Evolutionary conservation across 1,140 invertebrate genomes (phyloP).

Genomic region (Melanaphis sacchari): DNA sequence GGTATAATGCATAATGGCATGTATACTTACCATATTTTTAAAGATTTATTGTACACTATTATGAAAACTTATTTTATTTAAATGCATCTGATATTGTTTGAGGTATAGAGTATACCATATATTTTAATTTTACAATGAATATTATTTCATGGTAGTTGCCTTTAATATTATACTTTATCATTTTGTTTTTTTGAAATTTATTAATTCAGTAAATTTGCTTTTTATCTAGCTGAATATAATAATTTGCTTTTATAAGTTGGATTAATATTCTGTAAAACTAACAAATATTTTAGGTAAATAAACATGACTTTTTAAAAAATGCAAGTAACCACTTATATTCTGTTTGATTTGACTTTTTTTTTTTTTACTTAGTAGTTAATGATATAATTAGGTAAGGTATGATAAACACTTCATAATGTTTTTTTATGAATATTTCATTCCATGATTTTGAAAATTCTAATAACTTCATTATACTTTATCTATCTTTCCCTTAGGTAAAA

Average conservation of each 20-base stretch:
- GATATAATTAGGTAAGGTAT: background rate
- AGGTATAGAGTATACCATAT: background rate
- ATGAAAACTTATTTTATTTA: background rate
- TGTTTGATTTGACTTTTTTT: background rate
- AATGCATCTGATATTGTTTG: background rate
- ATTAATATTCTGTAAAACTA: background rate
- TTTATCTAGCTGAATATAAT: background rate
- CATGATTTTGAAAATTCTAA: background rate
- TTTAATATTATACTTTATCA: background rate
- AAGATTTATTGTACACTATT: background rate
- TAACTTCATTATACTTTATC: background rate
- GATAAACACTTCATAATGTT: background rate
- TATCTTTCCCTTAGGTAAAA: background rate
- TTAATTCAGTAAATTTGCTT: background rate
- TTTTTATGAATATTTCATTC: background rate
- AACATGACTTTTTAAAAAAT: background rate
- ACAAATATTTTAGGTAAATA: background rate
- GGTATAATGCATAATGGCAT: background rate
- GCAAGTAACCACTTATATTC: background rate
- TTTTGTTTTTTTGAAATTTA: background rate
- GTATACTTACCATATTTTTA: conserved; percentile 11
- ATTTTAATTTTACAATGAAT: background rate
- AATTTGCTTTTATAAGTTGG: background rate
- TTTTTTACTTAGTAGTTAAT: background rate
- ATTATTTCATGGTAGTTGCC: too few relatives aligned